Base-by-base conservation (phyloP, 1,140 invertebrate genomes). In the Tetragnatha versicolor region DNA sequence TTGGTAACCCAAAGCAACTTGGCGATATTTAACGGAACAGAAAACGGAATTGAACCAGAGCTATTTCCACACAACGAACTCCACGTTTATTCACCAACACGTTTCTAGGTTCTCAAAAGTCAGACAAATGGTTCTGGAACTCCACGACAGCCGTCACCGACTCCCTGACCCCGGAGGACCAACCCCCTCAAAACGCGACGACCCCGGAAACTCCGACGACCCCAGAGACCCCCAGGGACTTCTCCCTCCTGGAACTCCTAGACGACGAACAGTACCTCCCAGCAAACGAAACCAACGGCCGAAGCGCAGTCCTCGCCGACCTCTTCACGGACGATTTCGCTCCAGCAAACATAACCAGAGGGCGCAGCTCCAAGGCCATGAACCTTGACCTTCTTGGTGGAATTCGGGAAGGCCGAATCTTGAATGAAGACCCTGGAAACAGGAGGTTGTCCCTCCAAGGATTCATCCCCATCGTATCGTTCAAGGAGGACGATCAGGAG, bases 401-500 rank as follows among this genome's bases (percentile, higher is more conserved):
- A 39, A 35, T 61, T 2, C 27, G 81, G 27, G 68, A 82, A 58
- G 81, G 79, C 9, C 37, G 81, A 68, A 82, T 82, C 17, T 22
- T 82, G 5, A 82, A 82, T 33, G 76, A 82, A 17, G 72, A 80
- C 27, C 73, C 73, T 14, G 73, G 73, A 5, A 72, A 72, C 25
- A 25, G 53, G 5, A 66, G 69, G 42, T n/a, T 82, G 14, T 42
- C 60, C 20, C 55, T 82, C 35, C 69, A 82, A 65, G 81, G 81
- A 17, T 82, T 80, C 69, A 82, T 82, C 20, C 81, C 81, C 17
- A 82, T 82, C 31, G 69, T 82, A 22, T 61, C 79, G 14, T 72
- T 82, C 27, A 20, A 49, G 29, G 68, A 69, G 12, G 61, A 79
- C 10, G 37, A 76, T 4, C 45, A 47, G 12, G 17, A 49, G 7